Evolutionary conservation across 2,888 invertebrate genomes (phyloP).

Genomic region (Lycocerus yunnanus): DNA sequence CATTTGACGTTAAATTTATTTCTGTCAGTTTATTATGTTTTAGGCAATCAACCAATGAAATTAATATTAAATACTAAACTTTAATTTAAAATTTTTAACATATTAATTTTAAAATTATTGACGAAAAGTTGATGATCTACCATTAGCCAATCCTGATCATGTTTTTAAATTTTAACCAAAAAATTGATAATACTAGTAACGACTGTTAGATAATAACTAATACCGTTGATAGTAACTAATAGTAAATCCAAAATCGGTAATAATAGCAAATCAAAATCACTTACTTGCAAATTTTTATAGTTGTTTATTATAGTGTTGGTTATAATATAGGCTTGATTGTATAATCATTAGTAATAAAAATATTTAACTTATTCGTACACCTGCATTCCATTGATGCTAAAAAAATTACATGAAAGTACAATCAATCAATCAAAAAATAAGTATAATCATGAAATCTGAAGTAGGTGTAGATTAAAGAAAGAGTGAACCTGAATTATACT

Average conservation of each 20-base stretch:
- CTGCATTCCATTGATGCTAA: not conserved
- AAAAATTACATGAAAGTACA: no score
- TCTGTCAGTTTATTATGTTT: no score
- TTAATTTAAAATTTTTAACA: no score
- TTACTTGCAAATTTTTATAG: not conserved
- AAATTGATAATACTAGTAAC: not conserved
- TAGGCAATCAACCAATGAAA: no score
- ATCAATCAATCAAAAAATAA: no score
- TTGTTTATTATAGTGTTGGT: not conserved
- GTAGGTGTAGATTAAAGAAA: no score
- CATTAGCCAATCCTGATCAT: no score
- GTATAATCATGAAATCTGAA: no score
- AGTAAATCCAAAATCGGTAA: not conserved
- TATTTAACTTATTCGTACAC: not conserved
- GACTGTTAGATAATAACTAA: not conserved
- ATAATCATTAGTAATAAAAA: not conserved
- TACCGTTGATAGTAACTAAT: not conserved
- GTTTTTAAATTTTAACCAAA: not conserved
- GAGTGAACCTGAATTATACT: no score
- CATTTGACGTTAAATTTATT: no score
- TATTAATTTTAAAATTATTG: no score
- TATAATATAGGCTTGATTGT: not conserved
- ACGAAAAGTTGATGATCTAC: not conserved
- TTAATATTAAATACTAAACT: no score
- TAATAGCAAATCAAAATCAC: not conserved